These are phyloP conservation scores for Cosmopolites sordidus DNA, from an alignment of 2,888 invertebrate genomes.

Conservation along the genomic window DNA sequence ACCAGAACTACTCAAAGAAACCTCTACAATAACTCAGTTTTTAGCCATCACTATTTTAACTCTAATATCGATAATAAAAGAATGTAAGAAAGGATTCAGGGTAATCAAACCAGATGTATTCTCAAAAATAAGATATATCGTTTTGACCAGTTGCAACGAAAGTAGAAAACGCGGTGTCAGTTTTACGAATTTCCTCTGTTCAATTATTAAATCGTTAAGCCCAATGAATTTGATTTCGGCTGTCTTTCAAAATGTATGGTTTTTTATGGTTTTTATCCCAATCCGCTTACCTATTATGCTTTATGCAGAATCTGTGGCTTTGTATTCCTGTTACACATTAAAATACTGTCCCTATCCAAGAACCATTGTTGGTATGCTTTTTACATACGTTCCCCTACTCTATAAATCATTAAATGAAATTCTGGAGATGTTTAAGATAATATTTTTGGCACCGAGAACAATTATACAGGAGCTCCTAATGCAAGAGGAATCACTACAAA, in stretches of 20 bases:
- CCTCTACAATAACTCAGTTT: constrained; percentile 58
- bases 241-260: constrained; percentile 43
- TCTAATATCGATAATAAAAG: constrained; percentile 59
- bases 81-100: constrained; percentile 55
- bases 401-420: constrained; percentile 48
- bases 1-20: constrained; percentile 59
- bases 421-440: constrained; percentile 45
- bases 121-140: constrained; percentile 50
- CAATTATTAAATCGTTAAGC: constrained; percentile 47
- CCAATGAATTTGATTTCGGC: constrained; percentile 46
- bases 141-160: constrained; percentile 41
- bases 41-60: constrained; percentile 62
- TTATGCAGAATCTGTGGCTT: constrained; percentile 47
- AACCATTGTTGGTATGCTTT: constrained; percentile 42
- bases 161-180: constrained; percentile 39
- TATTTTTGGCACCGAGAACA: constrained; percentile 51
- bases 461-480: constrained; percentile 58
- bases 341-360: constrained; percentile 44
- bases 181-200: constrained; percentile 39
- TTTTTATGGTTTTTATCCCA: constrained; percentile 32
- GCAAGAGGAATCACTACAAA: constrained; percentile 55
- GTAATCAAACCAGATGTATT: constrained; percentile 48
- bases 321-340: constrained; percentile 42
- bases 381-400: constrained; percentile 49
- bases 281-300: constrained; percentile 46